These are phyloP conservation scores for Corapipo altera DNA, from an alignment of 2,113 vertebrate species.

Conservation along the genomic window DNA sequence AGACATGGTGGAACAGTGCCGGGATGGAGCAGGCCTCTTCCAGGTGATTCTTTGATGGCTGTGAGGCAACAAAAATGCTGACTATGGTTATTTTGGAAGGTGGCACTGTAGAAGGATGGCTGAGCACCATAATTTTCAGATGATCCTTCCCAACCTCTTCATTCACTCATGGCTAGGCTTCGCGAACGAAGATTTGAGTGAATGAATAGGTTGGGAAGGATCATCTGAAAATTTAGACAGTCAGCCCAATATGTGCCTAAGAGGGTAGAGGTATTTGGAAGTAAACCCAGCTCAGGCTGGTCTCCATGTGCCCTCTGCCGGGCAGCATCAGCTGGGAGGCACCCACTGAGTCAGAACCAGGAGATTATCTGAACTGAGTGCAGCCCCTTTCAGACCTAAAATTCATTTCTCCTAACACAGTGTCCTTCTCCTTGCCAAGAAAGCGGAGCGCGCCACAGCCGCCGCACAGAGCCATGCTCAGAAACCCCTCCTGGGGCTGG, in stretches of 20 bases:
- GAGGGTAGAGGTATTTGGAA: not conserved
- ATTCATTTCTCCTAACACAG: not conserved
- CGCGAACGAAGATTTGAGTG: too few relatives aligned
- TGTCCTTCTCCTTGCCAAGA: not conserved
- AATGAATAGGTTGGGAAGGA: too few relatives aligned
- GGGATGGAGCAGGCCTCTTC: not conserved
- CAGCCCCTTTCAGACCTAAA: not conserved
- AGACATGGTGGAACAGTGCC: rapidly evolving
- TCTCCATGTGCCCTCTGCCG: not conserved
- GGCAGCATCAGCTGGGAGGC: not conserved
- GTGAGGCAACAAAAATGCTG: not conserved
- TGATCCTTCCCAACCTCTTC: not conserved
- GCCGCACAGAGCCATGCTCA: rapidly evolving
- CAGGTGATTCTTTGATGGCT: rapidly evolving
- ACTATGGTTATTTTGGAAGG: not conserved
- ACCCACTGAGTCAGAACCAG: not conserved
- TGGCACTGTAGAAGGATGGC: not conserved
- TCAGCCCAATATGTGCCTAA: not conserved
- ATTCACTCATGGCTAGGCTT: too few relatives aligned
- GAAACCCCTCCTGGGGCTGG: not conserved
- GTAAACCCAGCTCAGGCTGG: not conserved
- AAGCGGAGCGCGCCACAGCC: rapidly evolving
- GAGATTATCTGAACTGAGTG: not conserved
- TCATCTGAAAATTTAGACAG: not conserved
- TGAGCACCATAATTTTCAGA: not conserved